Conservation (phyloP, 92 coral and sea anemone species). For the Porites lobata region DNA sequence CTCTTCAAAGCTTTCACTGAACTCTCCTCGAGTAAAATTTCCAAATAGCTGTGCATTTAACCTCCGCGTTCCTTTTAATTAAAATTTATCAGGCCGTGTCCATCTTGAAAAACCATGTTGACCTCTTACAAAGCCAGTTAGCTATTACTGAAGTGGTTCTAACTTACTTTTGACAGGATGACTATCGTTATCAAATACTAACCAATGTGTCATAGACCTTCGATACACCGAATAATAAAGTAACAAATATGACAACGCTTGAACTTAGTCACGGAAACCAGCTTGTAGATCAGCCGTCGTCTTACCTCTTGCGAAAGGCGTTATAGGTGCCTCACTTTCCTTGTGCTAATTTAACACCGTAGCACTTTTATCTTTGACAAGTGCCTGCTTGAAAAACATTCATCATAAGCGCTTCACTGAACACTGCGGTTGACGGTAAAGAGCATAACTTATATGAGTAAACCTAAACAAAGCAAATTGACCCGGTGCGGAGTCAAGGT, state of each 20-base stretch:
- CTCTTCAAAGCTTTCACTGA: background rate
- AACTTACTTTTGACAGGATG: conserved; percentile 14
- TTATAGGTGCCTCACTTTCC: background rate
- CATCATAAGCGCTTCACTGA: background rate
- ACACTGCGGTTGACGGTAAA: conserved; percentile 5
- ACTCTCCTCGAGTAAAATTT: background rate
- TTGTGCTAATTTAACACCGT: background rate
- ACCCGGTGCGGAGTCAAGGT: background rate
- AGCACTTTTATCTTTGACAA: background rate
- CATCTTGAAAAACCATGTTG: conserved; percentile 15
- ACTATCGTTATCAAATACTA: conserved; percentile 23
- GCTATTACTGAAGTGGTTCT: conserved; percentile 1
- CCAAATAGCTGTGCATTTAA: background rate
- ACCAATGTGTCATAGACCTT: conserved; percentile 4
- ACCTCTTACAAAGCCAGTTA: conserved; percentile 17
- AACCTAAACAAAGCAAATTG: conserved; percentile 37
- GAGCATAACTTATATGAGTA: conserved; percentile 13
- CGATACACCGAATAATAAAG: background rate
- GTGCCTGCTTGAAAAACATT: conserved; percentile 8
- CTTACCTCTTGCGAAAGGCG: conserved; percentile 9
- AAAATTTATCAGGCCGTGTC: background rate
- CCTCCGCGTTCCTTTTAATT: background rate
- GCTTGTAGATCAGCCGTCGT: background rate
- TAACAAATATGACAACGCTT: background rate
- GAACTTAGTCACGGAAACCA: background rate